Conservation (phyloP, 1,140 invertebrate species). For the Achatina immaculata region DNA sequence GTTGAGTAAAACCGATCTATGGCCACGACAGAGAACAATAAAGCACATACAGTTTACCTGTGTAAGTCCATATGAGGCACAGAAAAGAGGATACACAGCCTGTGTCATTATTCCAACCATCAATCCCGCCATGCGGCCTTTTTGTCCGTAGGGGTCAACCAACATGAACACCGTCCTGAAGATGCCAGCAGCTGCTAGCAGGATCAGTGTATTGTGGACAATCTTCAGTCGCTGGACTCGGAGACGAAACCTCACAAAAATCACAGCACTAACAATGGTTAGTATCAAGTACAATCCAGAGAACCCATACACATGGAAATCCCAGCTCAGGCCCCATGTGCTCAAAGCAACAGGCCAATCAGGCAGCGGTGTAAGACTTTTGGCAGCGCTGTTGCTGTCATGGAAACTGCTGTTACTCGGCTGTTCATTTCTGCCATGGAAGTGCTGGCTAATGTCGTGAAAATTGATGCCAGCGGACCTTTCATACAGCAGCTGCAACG, state of each 20-base stretch:
- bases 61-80: slow-evolving; percentile 41
- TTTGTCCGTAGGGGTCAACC: slow-evolving; percentile 39
- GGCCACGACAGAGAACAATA: no score
- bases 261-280: slow-evolving; percentile 13
- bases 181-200: slow-evolving; percentile 28
- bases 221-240: slow-evolving; percentile 26
- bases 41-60: no score
- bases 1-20: no score
- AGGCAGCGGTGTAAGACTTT: slow-evolving; percentile 31
- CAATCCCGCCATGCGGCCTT: slow-evolving; percentile 22
- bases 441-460: background rate
- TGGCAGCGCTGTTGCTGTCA: background rate
- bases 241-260: slow-evolving; percentile 31
- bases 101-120: slow-evolving; percentile 39
- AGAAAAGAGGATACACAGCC: slow-evolving; percentile 38
- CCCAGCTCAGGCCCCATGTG: slow-evolving; percentile 35
- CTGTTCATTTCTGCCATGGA: background rate
- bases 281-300: slow-evolving; percentile 33
- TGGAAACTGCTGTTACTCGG: background rate
- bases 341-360: slow-evolving; percentile 32
- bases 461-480: background rate
- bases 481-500: background rate
- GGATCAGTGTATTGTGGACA: slow-evolving; percentile 35
- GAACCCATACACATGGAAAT: slow-evolving; percentile 36
- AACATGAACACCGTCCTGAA: slow-evolving; percentile 32